Evolutionary conservation across 2,888 invertebrate genomes (phyloP).

Genomic region (Drosophila sordidula): DNA sequence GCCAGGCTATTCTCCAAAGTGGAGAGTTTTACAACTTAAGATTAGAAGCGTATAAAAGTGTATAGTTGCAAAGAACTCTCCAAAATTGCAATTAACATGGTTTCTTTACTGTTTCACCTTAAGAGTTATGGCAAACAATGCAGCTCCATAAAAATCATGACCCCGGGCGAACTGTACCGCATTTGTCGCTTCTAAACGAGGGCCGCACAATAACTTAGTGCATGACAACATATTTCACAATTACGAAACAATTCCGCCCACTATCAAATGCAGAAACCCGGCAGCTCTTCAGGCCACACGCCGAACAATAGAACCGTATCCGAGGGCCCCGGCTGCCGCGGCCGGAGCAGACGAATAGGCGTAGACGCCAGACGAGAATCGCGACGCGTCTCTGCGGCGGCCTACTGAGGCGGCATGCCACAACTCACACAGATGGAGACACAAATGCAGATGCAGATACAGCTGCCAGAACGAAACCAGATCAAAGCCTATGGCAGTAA

Average conservation of each 20-base stretch:
- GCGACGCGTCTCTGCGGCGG: conserved; percentile 37
- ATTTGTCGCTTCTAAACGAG: conserved; percentile 63
- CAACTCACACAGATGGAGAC: conserved; percentile 7
- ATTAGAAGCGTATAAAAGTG: neutral
- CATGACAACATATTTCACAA: conserved; percentile 77
- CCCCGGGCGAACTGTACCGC: conserved; percentile 52
- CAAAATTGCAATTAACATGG: conserved; percentile 1
- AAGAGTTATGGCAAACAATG: conserved; percentile 9
- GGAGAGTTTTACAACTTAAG: too few species aligned
- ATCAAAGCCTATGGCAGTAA: conserved; percentile 78
- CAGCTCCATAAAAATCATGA: conserved; percentile 23
- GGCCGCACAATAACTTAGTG: conserved; percentile 52
- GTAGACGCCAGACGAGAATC: conserved; percentile 55
- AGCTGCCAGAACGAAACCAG: conserved; percentile 72
- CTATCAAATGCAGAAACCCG: conserved; percentile 56
- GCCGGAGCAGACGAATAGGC: conserved; percentile 56
- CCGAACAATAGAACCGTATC: conserved; percentile 62
- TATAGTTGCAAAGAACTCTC: conserved; percentile 6
- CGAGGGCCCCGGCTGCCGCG: conserved; percentile 19
- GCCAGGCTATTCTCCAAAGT: too few species aligned
- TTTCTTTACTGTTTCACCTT: neutral
- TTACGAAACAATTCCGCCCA: conserved; percentile 78
- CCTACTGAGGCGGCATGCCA: conserved; percentile 60
- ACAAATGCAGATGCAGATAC: conserved; percentile 32
- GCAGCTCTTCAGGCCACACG: conserved; percentile 56